Conservation (phyloP, 2,797 vertebrate genomes). For the Ibycter americanus region DNA sequence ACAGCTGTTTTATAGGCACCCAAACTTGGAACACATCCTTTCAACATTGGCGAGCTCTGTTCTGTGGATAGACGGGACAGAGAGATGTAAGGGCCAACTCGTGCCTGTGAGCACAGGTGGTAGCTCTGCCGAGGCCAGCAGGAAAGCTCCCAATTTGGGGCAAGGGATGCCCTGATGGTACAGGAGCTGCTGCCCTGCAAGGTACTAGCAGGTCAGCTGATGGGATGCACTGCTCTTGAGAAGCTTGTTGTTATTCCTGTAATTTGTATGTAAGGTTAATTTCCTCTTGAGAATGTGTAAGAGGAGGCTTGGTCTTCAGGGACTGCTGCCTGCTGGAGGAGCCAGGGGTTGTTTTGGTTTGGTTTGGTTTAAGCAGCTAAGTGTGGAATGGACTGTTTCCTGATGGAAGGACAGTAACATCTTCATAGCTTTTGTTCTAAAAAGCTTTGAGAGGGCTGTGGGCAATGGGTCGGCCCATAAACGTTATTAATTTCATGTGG, state of each 20-base stretch:
- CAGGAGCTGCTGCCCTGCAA: rapidly evolving
- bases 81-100: neutral
- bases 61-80: neutral
- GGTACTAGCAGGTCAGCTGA: neutral
- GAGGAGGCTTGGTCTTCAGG: neutral
- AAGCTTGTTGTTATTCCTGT: neutral
- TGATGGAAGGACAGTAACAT: neutral
- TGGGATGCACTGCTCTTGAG: neutral
- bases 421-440: neutral
- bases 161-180: neutral
- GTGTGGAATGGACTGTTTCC: neutral
- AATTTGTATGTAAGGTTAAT: constrained; percentile 14
- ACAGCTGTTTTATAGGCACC: neutral
- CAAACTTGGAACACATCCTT: neutral
- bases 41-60: rapidly evolving
- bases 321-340: neutral
- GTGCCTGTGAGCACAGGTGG: neutral
- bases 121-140: rapidly evolving
- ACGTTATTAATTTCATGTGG: constrained; percentile 43
- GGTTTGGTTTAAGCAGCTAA: neutral
- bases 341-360: neutral
- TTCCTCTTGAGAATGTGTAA: neutral
- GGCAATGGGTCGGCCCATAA: neutral
- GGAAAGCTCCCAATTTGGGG: rapidly evolving
- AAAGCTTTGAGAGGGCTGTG: neutral